Evolutionary conservation across 2,888 invertebrate species (phyloP).

Genomic region (Orthonychiurus folsomi): DNA sequence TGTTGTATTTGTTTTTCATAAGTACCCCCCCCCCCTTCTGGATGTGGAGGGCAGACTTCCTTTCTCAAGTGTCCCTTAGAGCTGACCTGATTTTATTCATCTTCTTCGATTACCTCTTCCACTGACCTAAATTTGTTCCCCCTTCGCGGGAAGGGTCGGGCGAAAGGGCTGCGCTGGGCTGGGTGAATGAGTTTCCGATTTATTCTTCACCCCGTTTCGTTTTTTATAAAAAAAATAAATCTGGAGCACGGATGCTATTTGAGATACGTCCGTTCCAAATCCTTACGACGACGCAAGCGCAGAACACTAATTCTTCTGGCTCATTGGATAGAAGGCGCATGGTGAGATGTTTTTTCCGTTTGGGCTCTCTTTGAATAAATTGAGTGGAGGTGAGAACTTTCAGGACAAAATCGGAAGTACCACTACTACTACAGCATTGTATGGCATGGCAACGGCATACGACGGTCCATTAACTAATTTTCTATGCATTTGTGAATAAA

Average conservation of each 20-base stretch:
- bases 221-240: neutral
- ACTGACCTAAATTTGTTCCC: neutral
- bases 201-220: neutral
- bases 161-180: neutral
- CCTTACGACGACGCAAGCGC: no score
- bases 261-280: neutral
- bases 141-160: neutral
- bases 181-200: neutral
- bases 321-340: neutral
- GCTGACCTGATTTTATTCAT: neutral
- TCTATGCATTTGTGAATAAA: no score
- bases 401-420: neutral
- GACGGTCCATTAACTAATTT: no score
- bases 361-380: neutral
- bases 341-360: neutral
- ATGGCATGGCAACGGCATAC: no score
- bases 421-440: no score
- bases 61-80: neutral
- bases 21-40: neutral
- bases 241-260: neutral
- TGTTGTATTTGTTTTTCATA: neutral
- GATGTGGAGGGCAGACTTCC: neutral
- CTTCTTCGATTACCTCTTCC: neutral
- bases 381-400: no score
- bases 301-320: no score